Conservation (phyloP, 2,797 vertebrate genomes). For the Sebastes itinus region DNA sequence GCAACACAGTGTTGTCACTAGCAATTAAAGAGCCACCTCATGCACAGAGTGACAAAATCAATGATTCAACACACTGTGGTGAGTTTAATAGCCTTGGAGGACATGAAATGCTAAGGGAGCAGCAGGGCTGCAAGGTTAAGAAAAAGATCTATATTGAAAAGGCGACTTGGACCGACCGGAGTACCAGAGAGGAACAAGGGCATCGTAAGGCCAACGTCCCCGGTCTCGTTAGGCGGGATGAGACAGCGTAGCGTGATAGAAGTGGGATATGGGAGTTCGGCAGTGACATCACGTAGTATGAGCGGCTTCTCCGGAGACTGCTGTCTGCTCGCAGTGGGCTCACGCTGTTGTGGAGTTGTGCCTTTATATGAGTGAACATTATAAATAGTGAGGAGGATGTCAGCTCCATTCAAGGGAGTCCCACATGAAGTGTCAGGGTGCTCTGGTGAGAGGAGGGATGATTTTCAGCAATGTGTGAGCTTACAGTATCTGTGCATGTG, state of each 20-base stretch:
- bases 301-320: slow-evolving; percentile 56
- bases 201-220: slow-evolving; percentile 39
- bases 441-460: slow-evolving; percentile 46
- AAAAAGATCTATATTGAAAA: slow-evolving; percentile 66
- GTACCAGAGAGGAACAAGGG: slow-evolving; percentile 34
- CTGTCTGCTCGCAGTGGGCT: slow-evolving; percentile 53
- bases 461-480: slow-evolving; percentile 27
- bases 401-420: slow-evolving; percentile 54
- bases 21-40: slow-evolving; percentile 68
- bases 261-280: slow-evolving; percentile 26
- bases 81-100: slow-evolving; percentile 65
- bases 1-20: slow-evolving; percentile 55
- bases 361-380: slow-evolving; percentile 60
- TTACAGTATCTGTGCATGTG: slow-evolving; percentile 4
- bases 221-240: slow-evolving; percentile 40
- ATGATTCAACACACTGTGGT: slow-evolving; percentile 68
- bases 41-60: slow-evolving; percentile 74
- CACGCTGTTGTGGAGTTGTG: slow-evolving; percentile 42
- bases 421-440: slow-evolving; percentile 47
- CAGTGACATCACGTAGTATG: slow-evolving; percentile 52
- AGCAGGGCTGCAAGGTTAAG: slow-evolving; percentile 57
- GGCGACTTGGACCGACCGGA: slow-evolving; percentile 27
- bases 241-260: slow-evolving; percentile 38
- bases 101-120: slow-evolving; percentile 57
- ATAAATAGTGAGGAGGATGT: slow-evolving; percentile 68